Percentiles rank a stretch among this genome's conserved stretches.
Evolutionary conservation across 2,797 vertebrate genomes (phyloP).

Genomic region (Discoglossus pictus): DNA sequence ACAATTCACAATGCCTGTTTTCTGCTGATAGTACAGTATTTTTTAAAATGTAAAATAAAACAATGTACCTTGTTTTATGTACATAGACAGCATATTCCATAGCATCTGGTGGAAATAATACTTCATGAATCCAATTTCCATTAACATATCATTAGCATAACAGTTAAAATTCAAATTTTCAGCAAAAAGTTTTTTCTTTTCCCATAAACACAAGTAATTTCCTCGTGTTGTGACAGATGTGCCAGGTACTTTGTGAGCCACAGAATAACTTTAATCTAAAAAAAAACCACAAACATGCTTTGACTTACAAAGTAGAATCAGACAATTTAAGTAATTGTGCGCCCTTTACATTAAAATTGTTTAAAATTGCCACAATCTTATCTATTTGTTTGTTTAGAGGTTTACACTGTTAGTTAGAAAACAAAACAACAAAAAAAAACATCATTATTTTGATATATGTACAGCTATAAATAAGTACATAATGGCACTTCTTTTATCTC

Average conservation of each 20-base stretch:
- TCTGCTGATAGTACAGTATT: conserved; percentile 31
- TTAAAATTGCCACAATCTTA: conserved; percentile 20
- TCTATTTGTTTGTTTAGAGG: conserved; percentile 17
- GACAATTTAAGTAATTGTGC: conserved; percentile 13
- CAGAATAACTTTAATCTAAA: conserved; percentile 19
- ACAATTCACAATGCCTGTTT: conserved; percentile 20
- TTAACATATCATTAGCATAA: conserved; percentile 30
- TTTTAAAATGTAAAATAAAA: conserved; percentile 7
- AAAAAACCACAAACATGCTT: conserved; percentile 32
- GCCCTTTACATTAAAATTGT: conserved; percentile 30
- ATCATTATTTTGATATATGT: too few species aligned
- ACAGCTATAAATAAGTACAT: too few species aligned
- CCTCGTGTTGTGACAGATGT: conserved; percentile 34
- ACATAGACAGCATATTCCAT: conserved; percentile 13
- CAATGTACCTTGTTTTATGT: conserved; percentile 21
- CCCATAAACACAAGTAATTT: conserved; percentile 23
- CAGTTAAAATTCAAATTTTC: conserved; percentile 24
- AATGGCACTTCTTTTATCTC: too few species aligned
- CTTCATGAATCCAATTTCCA: conserved; percentile 33
- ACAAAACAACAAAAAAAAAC: too few species aligned
- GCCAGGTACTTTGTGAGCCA: conserved; percentile 30
- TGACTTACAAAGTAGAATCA: conserved; percentile 27
- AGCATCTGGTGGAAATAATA: conserved; percentile 37
- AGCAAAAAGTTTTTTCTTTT: background rate
- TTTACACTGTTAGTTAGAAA: too few species aligned